Conservation (phyloP, 2,113 vertebrate genomes). For the Gila orcuttii region DNA sequence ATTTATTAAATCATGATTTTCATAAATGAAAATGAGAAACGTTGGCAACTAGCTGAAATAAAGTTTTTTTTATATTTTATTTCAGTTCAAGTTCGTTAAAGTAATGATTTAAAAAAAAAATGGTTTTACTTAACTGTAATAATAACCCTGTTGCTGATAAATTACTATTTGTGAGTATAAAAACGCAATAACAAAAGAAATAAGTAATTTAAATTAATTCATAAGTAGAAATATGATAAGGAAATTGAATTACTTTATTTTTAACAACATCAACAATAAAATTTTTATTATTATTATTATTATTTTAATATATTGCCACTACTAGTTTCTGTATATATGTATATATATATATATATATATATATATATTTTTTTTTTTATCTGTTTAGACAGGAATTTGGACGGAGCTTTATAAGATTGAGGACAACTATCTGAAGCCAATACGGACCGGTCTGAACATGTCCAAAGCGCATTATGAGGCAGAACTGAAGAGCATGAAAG, state of each 20-base stretch:
- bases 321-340: neutral
- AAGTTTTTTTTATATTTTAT: neutral
- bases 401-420: slow-evolving; percentile 85
- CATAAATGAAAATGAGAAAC: neutral
- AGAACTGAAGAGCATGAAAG: slow-evolving; percentile 84
- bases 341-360: too few species aligned
- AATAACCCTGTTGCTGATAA: neutral
- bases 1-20: neutral
- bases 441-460: slow-evolving; percentile 92
- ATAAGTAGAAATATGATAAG: neutral
- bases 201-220: neutral
- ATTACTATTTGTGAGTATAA: neutral
- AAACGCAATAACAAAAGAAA: neutral
- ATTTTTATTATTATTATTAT: neutral
- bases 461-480: slow-evolving; percentile 94
- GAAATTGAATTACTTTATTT: neutral
- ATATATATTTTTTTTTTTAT: neutral
- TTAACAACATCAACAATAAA: neutral
- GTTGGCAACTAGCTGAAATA: neutral
- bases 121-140: neutral
- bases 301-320: neutral
- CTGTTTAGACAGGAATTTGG: slow-evolving; percentile 89
- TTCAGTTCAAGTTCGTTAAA: neutral
- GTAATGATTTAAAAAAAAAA: neutral
- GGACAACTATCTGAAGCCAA: slow-evolving; percentile 86